Percentiles rank a stretch among this genome's conserved stretches.
Evolutionary conservation across 1,140 invertebrate genomes (phyloP).

Genomic region (Trichonephila inaurata): DNA sequence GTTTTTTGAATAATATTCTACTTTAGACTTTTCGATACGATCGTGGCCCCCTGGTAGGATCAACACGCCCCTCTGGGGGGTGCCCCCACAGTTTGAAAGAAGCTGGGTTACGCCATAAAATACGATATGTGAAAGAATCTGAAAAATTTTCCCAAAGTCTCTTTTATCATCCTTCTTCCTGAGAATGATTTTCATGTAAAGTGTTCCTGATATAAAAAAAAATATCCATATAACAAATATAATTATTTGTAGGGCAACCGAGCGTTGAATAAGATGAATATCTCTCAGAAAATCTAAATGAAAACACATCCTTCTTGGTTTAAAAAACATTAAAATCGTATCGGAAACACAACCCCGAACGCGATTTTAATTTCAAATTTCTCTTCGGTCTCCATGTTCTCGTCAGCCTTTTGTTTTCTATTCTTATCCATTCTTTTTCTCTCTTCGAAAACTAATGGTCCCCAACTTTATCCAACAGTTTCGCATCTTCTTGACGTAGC

Average conservation of each 20-base stretch:
- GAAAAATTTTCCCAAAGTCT: no score
- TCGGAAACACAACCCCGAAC: neutral
- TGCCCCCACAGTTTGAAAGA: no score
- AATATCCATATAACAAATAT: neutral
- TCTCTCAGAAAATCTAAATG: neutral
- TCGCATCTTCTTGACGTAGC: constrained; percentile 23
- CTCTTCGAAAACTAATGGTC: neutral
- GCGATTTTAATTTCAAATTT: neutral
- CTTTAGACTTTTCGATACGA: no score
- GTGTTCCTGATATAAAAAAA: neutral
- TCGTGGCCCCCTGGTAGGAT: no score
- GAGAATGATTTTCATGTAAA: no score
- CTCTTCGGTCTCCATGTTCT: neutral
- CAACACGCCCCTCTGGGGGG: no score
- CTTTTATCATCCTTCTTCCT: no score
- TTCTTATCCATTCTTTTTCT: neutral
- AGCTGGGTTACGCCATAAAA: no score
- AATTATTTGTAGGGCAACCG: neutral
- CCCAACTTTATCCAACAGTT: neutral
- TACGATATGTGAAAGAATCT: no score
- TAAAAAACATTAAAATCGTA: neutral
- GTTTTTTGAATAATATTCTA: no score
- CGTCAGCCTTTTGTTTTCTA: neutral
- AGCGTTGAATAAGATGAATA: neutral
- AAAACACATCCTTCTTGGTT: neutral